Conservation (phyloP, 1,140 invertebrate genomes). For the Pantala flavescens region DNA sequence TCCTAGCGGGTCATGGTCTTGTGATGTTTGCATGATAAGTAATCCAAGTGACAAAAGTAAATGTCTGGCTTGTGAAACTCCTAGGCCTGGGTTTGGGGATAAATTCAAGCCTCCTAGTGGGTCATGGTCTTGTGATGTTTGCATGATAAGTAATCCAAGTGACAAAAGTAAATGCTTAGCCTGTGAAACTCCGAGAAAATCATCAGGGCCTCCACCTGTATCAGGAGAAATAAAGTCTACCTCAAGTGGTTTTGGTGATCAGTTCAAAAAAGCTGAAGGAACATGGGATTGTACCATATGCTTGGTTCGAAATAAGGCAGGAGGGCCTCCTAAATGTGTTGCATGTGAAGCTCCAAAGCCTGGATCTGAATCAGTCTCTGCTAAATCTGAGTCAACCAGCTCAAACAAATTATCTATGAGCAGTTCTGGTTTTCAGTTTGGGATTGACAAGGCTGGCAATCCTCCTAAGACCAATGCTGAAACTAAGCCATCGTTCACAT, state of each 20-base stretch:
- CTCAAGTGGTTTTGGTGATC: constrained; percentile 35
- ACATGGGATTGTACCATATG: constrained; percentile 57
- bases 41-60: constrained; percentile 9
- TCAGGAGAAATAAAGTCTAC: constrained; percentile 18
- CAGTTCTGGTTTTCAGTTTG: neutral
- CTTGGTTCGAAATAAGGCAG: constrained; percentile 49
- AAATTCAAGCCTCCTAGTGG: constrained; percentile 37
- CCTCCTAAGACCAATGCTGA: too few species aligned
- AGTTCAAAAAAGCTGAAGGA: constrained; percentile 42
- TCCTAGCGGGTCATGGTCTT: constrained; percentile 44
- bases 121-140: constrained; percentile 49
- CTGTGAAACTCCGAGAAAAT: constrained; percentile 29
- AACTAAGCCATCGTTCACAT: neutral
- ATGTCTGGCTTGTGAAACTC: constrained; percentile 16
- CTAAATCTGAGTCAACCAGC: constrained; percentile 13
- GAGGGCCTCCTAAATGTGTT: constrained; percentile 42
- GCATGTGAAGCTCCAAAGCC: constrained; percentile 53
- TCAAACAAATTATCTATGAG: neutral
- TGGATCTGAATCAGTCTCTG: constrained; percentile 29
- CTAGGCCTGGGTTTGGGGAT: constrained; percentile 34
- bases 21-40: constrained; percentile 47
- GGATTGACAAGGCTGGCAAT: neutral
- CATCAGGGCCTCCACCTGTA: constrained; percentile 23
- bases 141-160: constrained; percentile 43
- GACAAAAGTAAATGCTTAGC: constrained; percentile 19